A percentile compares a stretch with the other conserved stretches of the same genome.
Evolutionary conservation across 2,888 invertebrate species (phyloP).

Genomic region (Agrotis clavis): DNA sequence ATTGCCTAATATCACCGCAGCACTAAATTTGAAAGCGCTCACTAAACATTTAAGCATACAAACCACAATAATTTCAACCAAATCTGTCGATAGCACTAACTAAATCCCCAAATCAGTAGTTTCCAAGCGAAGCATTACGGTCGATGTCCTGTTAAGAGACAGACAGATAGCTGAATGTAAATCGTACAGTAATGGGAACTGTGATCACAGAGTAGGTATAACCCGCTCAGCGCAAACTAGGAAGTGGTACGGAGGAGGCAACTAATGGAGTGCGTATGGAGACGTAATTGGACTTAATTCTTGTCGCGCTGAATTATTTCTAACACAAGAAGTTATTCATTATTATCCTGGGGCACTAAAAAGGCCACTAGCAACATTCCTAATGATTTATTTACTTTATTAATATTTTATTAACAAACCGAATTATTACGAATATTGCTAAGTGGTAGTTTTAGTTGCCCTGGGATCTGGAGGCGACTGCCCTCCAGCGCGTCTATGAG

Average conservation of each 20-base stretch:
- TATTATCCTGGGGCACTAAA: too few species aligned
- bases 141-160: background rate
- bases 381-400: too few species aligned
- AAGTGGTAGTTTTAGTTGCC: too few species aligned
- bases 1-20: too few species aligned
- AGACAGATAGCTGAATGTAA: conserved; percentile 9
- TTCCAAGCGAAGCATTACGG: conserved; percentile 8
- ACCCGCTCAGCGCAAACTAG: conserved; percentile 15
- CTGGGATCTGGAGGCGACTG: too few species aligned
- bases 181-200: conserved; percentile 7
- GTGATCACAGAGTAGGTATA: conserved; percentile 18
- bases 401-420: too few species aligned
- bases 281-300: background rate
- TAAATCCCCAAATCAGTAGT: background rate
- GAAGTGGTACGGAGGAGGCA: background rate
- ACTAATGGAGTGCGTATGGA: conserved; percentile 16
- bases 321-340: background rate
- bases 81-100: background rate
- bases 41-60: too few species aligned
- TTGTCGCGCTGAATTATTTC: background rate
- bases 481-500: too few species aligned
- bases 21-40: too few species aligned
- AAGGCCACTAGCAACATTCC: too few species aligned
- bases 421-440: too few species aligned
- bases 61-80: too few species aligned